Evolutionary conservation across 2,888 invertebrate genomes (phyloP).

Genomic region (Oscheius sp.): DNA sequence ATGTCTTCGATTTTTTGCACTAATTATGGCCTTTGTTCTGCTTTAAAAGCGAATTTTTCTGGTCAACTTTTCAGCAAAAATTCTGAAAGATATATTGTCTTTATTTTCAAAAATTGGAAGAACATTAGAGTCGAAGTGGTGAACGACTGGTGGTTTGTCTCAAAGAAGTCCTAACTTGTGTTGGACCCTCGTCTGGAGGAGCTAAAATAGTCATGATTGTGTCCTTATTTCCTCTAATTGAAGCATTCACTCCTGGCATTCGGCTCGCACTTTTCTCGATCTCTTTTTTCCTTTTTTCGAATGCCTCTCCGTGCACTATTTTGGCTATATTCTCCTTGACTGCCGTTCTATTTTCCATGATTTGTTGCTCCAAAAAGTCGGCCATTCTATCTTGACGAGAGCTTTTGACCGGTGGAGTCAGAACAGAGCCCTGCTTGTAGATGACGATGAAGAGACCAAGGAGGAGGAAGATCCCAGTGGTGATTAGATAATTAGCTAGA

Average conservation of each 20-base stretch:
- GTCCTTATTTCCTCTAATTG: slow-evolving; percentile 12
- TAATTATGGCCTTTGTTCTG: no score
- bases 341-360: slow-evolving; percentile 18
- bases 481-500: slow-evolving; percentile 1
- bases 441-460: background rate
- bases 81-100: no score
- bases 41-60: no score
- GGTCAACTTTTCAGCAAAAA: no score
- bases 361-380: slow-evolving; percentile 37
- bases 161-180: background rate
- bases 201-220: slow-evolving; percentile 7
- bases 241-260: background rate
- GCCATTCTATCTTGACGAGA: slow-evolving; percentile 35
- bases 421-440: background rate
- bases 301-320: slow-evolving; percentile 21
- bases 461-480: background rate
- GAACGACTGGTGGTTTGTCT: no score
- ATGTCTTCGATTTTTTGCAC: no score
- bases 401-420: background rate
- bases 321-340: slow-evolving; percentile 12
- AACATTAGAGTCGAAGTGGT: no score
- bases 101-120: no score
- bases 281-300: slow-evolving; percentile 15
- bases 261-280: slow-evolving; percentile 2
- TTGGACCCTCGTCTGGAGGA: background rate